phyloP scores from a whole-genome alignment of 2,797 vertebrate genomes.

The Danio tinwini region DNA sequence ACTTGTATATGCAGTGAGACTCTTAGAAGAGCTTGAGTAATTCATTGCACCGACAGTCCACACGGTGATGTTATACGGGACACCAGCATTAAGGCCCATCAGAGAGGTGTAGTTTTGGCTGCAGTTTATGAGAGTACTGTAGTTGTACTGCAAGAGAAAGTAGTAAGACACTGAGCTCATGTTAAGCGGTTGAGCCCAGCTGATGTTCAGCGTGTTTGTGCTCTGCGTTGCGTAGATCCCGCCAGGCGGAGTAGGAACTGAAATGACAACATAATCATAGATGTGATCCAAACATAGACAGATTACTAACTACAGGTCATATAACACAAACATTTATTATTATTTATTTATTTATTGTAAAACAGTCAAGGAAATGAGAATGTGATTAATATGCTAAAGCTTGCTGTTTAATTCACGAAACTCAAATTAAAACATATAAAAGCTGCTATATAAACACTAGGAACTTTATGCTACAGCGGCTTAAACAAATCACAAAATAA shows the following conservation, averaged over 20 bases:
- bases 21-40: constrained; percentile 65
- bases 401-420: background rate
- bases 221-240: constrained; percentile 42
- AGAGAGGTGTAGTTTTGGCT: constrained; percentile 32
- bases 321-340: no score
- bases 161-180: constrained; percentile 63
- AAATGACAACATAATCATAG: constrained; percentile 9
- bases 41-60: constrained; percentile 54
- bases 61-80: constrained; percentile 53
- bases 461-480: no score
- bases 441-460: background rate
- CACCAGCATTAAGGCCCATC: constrained; percentile 48
- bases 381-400: no score
- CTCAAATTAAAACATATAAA: no score
- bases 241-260: constrained; percentile 76
- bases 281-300: background rate
- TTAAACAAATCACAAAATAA: no score
- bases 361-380: no score
- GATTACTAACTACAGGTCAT: background rate
- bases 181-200: constrained; percentile 66
- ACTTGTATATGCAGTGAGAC: constrained; percentile 68
- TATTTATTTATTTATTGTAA: no score
- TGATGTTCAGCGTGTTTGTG: constrained; percentile 64
- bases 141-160: constrained; percentile 60
- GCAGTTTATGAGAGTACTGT: constrained; percentile 49